phyloP scores from a whole-genome alignment of 2,797 vertebrate genomes.

The Avahi laniger region DNA sequence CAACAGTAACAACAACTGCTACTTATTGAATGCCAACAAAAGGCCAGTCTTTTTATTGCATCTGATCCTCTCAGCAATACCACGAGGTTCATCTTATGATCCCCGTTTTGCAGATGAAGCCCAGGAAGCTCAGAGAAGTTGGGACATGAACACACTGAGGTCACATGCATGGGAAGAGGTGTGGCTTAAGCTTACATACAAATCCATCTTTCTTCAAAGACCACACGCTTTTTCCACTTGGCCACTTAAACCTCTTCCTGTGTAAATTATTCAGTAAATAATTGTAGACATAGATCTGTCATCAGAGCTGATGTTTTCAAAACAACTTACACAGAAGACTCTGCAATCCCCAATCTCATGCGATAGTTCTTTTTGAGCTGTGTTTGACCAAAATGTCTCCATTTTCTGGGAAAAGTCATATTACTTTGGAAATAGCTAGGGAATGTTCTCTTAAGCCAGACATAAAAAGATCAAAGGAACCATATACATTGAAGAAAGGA shows the following conservation, averaged over 20 bases:
- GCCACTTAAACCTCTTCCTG: not conserved
- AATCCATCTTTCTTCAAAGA: not conserved
- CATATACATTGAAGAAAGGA: not conserved
- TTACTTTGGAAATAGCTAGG: not conserved
- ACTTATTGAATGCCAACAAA: not conserved
- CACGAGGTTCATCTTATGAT: not conserved
- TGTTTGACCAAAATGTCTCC: not conserved
- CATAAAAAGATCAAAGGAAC: conserved; percentile 6
- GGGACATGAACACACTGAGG: not conserved
- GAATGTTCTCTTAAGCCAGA: not conserved
- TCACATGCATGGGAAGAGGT: not conserved
- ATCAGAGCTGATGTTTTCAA: not conserved
- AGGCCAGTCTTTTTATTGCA: not conserved
- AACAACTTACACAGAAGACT: not conserved
- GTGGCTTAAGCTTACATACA: not conserved
- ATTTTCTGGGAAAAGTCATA: not conserved
- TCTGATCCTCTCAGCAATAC: not conserved
- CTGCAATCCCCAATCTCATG: accelerated
- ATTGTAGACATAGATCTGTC: not conserved
- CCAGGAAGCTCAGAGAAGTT: not conserved
- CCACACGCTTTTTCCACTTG: not conserved
- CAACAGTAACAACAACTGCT: not conserved
- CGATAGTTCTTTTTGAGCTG: not conserved
- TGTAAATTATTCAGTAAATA: not conserved
- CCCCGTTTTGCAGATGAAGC: not conserved